A percentile compares a stretch with the other conserved stretches of the same genome.
These are phyloP conservation scores for Otis tarda DNA, from an alignment of 2,113 vertebrate species.

Conservation along the genomic window DNA sequence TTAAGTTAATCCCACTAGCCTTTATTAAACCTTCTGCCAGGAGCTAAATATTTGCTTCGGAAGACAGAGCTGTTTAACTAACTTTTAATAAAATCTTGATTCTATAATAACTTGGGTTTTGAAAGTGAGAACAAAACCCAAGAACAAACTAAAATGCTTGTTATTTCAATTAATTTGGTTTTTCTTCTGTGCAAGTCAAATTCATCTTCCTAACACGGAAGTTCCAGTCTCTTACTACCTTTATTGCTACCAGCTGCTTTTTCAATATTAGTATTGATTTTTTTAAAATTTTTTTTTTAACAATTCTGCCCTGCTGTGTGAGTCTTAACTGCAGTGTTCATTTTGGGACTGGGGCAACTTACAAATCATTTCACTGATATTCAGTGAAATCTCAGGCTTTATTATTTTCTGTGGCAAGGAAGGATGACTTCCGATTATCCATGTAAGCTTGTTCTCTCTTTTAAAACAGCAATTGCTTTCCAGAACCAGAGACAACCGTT, in stretches of 20 bases:
- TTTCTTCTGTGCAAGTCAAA: not conserved
- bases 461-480: not conserved
- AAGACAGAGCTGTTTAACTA: slow-evolving; percentile 16
- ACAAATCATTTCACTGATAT: not conserved
- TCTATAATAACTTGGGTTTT: not conserved
- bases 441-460: not conserved
- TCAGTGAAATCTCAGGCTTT: not conserved
- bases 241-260: not conserved
- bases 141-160: not conserved
- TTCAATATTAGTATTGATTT: not conserved
- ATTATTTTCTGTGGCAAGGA: slow-evolving; percentile 4
- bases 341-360: not conserved
- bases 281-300: not conserved
- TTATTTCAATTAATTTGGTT: not conserved
- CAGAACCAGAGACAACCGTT: not conserved
- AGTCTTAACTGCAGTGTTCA: not conserved
- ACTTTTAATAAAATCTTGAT: slow-evolving; percentile 14
- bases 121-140: not conserved
- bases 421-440: not conserved
- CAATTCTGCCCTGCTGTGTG: not conserved
- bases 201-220: not conserved
- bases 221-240: not conserved
- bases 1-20: slow-evolving; percentile 42
- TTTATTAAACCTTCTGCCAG: slow-evolving; percentile 32
- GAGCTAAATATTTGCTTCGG: slow-evolving; percentile 50